phyloP scores from a whole-genome alignment of 2,797 vertebrate genomes.

The Pteropus rufus region DNA sequence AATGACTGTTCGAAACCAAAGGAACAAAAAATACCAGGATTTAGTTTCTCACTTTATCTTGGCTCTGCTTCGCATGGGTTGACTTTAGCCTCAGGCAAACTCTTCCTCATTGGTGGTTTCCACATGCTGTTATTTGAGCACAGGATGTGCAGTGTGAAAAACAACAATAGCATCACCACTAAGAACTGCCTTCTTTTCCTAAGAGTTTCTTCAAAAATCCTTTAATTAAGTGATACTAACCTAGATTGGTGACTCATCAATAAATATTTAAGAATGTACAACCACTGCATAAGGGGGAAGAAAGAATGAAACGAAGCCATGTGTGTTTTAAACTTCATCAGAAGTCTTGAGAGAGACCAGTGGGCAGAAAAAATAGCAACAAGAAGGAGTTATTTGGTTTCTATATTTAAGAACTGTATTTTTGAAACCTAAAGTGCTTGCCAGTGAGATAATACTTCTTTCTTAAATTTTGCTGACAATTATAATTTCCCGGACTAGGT shows the following conservation, averaged over 20 bases:
- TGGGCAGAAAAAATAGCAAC: neutral
- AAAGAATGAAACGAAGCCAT: neutral
- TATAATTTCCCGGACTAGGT: slow-evolving; percentile 30
- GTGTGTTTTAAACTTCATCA: neutral
- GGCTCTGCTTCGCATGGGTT: neutral
- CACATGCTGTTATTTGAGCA: neutral
- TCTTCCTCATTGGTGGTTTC: neutral
- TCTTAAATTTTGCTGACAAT: slow-evolving; percentile 28
- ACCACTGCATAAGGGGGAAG: neutral
- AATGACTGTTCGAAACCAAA: neutral
- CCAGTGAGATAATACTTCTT: slow-evolving; percentile 22
- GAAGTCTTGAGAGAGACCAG: slow-evolving; percentile 1
- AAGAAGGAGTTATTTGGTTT: neutral
- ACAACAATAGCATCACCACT: neutral
- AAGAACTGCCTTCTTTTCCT: neutral
- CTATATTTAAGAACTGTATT: slow-evolving; percentile 57
- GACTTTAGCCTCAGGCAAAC: neutral
- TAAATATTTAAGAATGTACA: neutral
- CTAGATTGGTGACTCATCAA: neutral
- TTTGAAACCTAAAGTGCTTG: slow-evolving; percentile 36
- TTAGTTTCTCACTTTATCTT: neutral
- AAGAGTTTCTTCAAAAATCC: neutral
- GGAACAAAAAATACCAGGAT: neutral
- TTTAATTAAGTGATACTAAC: neutral
- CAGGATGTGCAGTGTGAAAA: neutral